A percentile compares a stretch with the other conserved stretches of the same genome.
Evolutionary conservation across 2,113 vertebrate species (phyloP).

Genomic region (Thomomys bottae): DNA sequence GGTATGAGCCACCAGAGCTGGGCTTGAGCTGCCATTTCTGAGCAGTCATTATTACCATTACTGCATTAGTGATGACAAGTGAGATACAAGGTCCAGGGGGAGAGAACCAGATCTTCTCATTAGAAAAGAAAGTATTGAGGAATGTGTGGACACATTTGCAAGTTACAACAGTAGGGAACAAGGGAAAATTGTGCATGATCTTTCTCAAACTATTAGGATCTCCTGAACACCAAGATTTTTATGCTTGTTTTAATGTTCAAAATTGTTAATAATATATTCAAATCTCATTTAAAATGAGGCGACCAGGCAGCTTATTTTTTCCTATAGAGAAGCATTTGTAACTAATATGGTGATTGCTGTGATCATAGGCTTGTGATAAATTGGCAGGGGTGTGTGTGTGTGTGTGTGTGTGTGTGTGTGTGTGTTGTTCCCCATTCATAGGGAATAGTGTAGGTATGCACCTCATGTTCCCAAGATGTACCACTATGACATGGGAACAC

Average conservation of each 20-base stretch:
- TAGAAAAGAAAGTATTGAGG: background rate
- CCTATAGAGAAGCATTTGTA: background rate
- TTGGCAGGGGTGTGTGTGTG: background rate
- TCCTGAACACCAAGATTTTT: background rate
- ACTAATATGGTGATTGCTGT: background rate
- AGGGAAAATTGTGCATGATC: background rate
- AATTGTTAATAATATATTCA: background rate
- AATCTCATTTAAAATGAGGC: background rate
- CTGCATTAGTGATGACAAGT: background rate
- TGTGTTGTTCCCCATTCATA: background rate
- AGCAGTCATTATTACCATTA: background rate
- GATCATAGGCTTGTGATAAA: background rate
- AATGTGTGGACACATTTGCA: background rate
- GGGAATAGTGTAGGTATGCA: slow-evolving; percentile 89
- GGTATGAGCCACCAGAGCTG: no score
- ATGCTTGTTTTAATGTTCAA: background rate
- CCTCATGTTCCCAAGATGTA: slow-evolving; percentile 80
- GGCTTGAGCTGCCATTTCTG: background rate
- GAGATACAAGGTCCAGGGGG: background rate
- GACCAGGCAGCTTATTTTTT: background rate
- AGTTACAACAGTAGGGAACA: background rate
- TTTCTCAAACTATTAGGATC: background rate
- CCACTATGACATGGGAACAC: slow-evolving; percentile 83
- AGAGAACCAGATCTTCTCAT: background rate
- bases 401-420: background rate